Conservation (phyloP, 2,888 invertebrate genomes). For the Phyto melanocephala region DNA sequence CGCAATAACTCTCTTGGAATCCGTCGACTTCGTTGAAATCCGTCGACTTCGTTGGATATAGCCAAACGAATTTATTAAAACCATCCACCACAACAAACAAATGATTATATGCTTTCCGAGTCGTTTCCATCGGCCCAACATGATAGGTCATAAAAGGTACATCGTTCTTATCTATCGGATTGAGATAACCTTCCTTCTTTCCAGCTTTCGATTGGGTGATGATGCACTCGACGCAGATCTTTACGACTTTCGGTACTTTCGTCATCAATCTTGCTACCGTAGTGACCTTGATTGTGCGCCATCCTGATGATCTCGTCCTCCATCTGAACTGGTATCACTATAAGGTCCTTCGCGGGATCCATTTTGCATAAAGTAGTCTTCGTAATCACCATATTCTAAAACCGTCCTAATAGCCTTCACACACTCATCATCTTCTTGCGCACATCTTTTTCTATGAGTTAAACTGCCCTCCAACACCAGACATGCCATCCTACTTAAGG, state of each 20-base stretch:
- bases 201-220: conserved; percentile 30
- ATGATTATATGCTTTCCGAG: conserved; percentile 21
- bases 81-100: conserved; percentile 22
- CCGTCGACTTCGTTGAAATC: conserved; percentile 49
- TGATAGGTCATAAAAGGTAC: too few relatives aligned
- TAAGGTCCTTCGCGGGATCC: too few relatives aligned
- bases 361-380: conserved; percentile 46
- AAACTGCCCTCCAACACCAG: conserved; percentile 28
- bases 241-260: background rate
- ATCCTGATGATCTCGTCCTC: background rate
- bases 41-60: too few relatives aligned
- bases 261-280: background rate
- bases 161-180: too few relatives aligned
- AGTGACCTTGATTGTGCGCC: conserved; percentile 17
- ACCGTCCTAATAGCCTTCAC: too few relatives aligned
- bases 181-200: too few relatives aligned
- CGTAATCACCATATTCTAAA: too few relatives aligned
- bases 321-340: too few relatives aligned
- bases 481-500: conserved; percentile 35
- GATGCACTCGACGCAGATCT: conserved; percentile 21
- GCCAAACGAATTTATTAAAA: conserved; percentile 43
- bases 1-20: too few relatives aligned
- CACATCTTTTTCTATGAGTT: too few relatives aligned
- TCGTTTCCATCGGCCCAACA: too few relatives aligned
- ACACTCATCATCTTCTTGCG: conserved; percentile 20